Base-by-base conservation (phyloP, 2,888 invertebrate species). In the Cristatella mucedo region DNA sequence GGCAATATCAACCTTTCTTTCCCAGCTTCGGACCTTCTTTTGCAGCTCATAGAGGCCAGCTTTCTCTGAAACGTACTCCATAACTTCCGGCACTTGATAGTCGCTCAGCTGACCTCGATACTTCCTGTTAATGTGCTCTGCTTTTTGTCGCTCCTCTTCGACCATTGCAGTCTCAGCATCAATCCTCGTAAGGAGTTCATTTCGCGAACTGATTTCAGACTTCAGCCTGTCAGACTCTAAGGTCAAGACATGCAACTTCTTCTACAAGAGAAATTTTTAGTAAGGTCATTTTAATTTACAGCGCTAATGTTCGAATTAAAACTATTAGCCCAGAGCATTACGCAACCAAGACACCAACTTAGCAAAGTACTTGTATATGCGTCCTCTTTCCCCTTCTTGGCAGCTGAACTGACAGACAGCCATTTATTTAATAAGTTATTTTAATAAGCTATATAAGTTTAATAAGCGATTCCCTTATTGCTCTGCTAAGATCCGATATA, bases 1-100 rank as follows among this genome's bases (percentile, higher is more conserved):
- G 24, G 64, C 65, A 46, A 66, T 66, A 48, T 65, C 65, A 9
- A 65, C 63, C 49, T 66, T 66, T 36, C 66, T 50, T 42, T 63
- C 62, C 64, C 65, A 66, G 45, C 56, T 63, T 44, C 57, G 57
- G 21, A 63, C 59, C 44, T 63, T 61, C 51, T 64, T 65, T 48
- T 59, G 55, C 3, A 64, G 48, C 45, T 64, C 63, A 47, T 65
- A 63, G 9, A 63, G 46, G 31, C 57, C 54, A 4, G 63, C 62
- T 41, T 61, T 63, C 41, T 61, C 61, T 24, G 50, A 47, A 3
- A 66, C 65, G 47, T 66, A 66, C 24, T 63, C 61, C 61, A 64
- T 62, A 4, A 66, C 64, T 21, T 59, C 62, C 6, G 66, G 66
- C 4, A 66, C 64, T 13, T 54, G 46, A 48, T 56, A 66, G 42